Evolutionary conservation across 2,888 invertebrate genomes (phyloP), one percentile per base, ranked within the genome.

Genomic region (Agrotis clavis): DNA sequence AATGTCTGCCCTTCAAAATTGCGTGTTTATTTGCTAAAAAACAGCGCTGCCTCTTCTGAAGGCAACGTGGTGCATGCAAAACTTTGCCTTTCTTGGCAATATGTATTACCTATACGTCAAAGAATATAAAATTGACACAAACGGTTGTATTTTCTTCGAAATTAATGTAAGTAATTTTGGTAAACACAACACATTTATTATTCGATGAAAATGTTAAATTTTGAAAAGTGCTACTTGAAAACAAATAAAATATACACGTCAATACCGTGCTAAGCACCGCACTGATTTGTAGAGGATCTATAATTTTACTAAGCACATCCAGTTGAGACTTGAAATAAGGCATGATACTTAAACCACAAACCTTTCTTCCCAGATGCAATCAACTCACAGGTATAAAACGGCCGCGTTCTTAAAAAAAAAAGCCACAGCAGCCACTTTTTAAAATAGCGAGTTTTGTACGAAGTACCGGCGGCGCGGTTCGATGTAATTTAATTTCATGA

Each of bases 401-500:
- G 4, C 41, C 13, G 47, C n/a, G 11, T 48, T 25, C 7, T 45
- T 48, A n/a, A 67, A 77, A 77, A 71, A n/a, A 75, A 71, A 67
- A 18, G 64, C 41, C 45, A 67, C 68, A 65, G 69, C 83, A 83
- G 86, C 84, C 83, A 85, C 87, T 92, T 92, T 92, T 90, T 91
- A 93, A 93, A 91, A 86, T 85, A 86, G 81, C 85, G 88, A 92
- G 91, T 91, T 91, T 89, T 87, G 85, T 89, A 86, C 87, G 74
- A 77, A 80, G 88, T 82, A 88, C 89, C 79, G 85, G 74, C 85
- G 83, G 82, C 86, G 83, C 71, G 87, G 90, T 90, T 92, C 90
- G 89, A 89, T 91, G 92, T 94, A 93, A 94, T 94, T 94, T 94
- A 94, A 94, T 94, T 93, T 92, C 91, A 91, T 91, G 93, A 93